Evolutionary conservation across 2,888 invertebrate genomes (phyloP), one percentile per base, ranked within the genome.

Genomic region (Sympetrum striolatum): DNA sequence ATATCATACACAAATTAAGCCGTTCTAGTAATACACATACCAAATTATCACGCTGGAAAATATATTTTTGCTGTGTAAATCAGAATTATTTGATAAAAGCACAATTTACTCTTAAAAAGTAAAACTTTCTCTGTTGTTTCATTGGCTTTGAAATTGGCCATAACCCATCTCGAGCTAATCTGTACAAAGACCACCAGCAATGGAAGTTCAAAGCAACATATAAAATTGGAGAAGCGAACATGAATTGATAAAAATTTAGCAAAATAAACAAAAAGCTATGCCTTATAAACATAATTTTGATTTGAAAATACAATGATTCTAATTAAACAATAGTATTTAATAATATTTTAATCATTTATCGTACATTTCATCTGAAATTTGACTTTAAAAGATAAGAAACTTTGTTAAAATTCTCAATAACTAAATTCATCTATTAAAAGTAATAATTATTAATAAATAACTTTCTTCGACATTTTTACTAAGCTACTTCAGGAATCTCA

Each of bases 191-290:
- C 60, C n/a, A 60, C 22, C 14, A 86, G 37, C 53, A 86, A 39
- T 31, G 35, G 60, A 86, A 37, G 58, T 60, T 60, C 60, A 58
- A 86, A 86, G 86, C 60, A 86, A 37, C 58, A 60, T 53, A 82
- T 48, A 39, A 37, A 60, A 60, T 10, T 86, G 86, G n/a, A 64
- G 37, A 86, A 60, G 37, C 37, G 39, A 86, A 86, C 60, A 22
- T 22, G 22, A 86, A 37, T 58, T 86, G 8, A 14, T n/a, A 8
- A 86, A 60, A 60, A 60, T 60, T 58, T 64, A 25, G 60, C 86
- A 86, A 64, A 60, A 86, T 39, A 86, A 86, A 64, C 37, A 37
- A 37, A 86, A 86, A 86, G 39, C 60, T 60, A 64, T 64, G 86
- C 37, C 35, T 86, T n/a, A 37, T 86, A 58, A 64, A 60, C 60